Evolutionary conservation across 2,888 invertebrate genomes (phyloP).

Genomic region (Hecatera dysodea): DNA sequence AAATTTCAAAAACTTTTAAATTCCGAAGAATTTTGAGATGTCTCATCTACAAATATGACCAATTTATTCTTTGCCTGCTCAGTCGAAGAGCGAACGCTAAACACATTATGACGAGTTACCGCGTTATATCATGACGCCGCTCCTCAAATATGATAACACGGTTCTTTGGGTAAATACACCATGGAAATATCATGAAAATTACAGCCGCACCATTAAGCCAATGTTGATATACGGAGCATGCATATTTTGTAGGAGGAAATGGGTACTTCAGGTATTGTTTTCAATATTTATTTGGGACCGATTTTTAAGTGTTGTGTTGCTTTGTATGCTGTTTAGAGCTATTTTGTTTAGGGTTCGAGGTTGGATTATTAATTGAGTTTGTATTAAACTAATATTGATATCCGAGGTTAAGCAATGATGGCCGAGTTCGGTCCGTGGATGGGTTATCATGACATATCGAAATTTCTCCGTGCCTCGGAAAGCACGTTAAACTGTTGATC

Average conservation of each 20-base stretch:
- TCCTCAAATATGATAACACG: constrained; percentile 72
- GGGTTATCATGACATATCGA: too few relatives aligned
- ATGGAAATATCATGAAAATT: constrained; percentile 75
- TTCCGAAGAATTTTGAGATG: neutral
- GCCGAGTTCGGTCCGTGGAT: too few relatives aligned
- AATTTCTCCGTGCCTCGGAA: too few relatives aligned
- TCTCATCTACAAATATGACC: constrained; percentile 23
- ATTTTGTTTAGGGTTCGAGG: neutral
- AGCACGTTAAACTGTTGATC: too few relatives aligned
- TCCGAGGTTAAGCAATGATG: too few relatives aligned
- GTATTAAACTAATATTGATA: too few relatives aligned
- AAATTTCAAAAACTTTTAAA: too few relatives aligned
- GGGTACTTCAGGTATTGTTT: constrained; percentile 51
- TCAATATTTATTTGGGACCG: constrained; percentile 22
- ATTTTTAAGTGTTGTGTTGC: constrained; percentile 29
- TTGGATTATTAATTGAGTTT: too few relatives aligned
- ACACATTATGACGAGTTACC: constrained; percentile 85
- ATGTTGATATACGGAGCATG: constrained; percentile 67
- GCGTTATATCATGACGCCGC: constrained; percentile 74
- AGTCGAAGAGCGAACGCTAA: constrained; percentile 76
- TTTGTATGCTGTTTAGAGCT: neutral
- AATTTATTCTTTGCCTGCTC: constrained; percentile 74
- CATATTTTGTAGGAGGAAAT: constrained; percentile 69
- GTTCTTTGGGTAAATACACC: constrained; percentile 75
- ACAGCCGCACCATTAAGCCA: constrained; percentile 72